phyloP scores from a whole-genome alignment of 1,140 invertebrate genomes.

The Temnothorax nylanderi region DNA sequence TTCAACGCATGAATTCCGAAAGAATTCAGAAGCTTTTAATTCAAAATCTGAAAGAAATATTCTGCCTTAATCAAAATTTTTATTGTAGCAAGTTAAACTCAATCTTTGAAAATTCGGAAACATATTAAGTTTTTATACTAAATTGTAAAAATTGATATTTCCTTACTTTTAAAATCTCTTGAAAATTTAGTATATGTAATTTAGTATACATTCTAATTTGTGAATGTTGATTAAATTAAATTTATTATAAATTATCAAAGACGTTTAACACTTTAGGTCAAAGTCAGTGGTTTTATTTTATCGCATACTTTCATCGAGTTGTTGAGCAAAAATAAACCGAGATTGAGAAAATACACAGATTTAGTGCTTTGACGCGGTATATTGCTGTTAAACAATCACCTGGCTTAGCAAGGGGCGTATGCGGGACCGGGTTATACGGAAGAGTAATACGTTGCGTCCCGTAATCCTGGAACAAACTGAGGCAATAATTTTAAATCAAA shows the following conservation, averaged over 20 bases:
- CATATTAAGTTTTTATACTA: background rate
- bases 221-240: background rate
- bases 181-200: background rate
- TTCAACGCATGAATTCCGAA: background rate
- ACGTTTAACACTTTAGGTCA: background rate
- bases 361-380: slow-evolving; percentile 48
- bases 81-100: background rate
- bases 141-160: background rate
- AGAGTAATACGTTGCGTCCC: slow-evolving; percentile 74
- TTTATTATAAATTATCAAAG: background rate
- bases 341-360: slow-evolving; percentile 22
- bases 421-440: slow-evolving; percentile 44
- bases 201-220: background rate
- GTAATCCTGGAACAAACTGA: slow-evolving; percentile 77
- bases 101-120: background rate
- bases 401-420: slow-evolving; percentile 52
- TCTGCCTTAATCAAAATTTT: background rate
- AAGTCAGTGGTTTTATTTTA: background rate
- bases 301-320: background rate
- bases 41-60: background rate
- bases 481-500: slow-evolving; percentile 80
- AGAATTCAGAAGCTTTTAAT: background rate
- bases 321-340: slow-evolving; percentile 20
- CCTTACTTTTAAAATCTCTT: background rate
- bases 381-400: slow-evolving; percentile 73